Conservation (phyloP, 23 tunicate genomes). For the Ciona savignyi region DNA sequence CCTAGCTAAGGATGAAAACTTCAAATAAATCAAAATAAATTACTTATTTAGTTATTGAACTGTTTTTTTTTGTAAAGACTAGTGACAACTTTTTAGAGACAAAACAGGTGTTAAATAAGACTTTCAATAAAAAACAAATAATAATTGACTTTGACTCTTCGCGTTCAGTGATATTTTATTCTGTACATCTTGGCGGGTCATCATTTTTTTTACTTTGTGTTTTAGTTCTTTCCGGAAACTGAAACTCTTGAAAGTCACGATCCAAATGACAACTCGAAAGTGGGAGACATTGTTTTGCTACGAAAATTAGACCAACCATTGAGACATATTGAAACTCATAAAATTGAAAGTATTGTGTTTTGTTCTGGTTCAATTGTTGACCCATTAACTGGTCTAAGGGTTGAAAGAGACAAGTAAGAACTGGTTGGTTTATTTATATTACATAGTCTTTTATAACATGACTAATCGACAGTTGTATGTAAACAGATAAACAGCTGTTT, state of each 20-base stretch:
- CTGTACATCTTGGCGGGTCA: no score
- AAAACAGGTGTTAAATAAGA: neutral
- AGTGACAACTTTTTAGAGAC: no score
- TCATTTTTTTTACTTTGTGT: neutral
- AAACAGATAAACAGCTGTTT: neutral
- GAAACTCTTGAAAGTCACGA: slow-evolving; percentile 40
- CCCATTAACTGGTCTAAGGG: slow-evolving; percentile 81
- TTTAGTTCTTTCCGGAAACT: slow-evolving; percentile 61
- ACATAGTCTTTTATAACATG: neutral
- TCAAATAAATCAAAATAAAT: no score
- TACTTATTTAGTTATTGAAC: no score
- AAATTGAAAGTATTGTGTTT: slow-evolving; percentile 54
- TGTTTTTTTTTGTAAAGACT: no score
- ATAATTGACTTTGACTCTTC: neutral
- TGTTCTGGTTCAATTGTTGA: slow-evolving; percentile 69
- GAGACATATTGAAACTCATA: slow-evolving; percentile 68
- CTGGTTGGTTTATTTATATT: neutral
- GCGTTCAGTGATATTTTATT: neutral
- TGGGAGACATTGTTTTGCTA: slow-evolving; percentile 78
- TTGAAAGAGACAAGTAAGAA: slow-evolving; percentile 44
- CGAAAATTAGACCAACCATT: slow-evolving; percentile 44
- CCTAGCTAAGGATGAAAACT: no score
- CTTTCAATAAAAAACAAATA: neutral
- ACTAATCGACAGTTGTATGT: no score
- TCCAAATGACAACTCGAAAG: slow-evolving; percentile 27